A percentile compares a stretch with the other conserved stretches of the same genome.
phyloP scores from a whole-genome alignment of 1,140 invertebrate genomes.

The Hydropsyche tenuis region DNA sequence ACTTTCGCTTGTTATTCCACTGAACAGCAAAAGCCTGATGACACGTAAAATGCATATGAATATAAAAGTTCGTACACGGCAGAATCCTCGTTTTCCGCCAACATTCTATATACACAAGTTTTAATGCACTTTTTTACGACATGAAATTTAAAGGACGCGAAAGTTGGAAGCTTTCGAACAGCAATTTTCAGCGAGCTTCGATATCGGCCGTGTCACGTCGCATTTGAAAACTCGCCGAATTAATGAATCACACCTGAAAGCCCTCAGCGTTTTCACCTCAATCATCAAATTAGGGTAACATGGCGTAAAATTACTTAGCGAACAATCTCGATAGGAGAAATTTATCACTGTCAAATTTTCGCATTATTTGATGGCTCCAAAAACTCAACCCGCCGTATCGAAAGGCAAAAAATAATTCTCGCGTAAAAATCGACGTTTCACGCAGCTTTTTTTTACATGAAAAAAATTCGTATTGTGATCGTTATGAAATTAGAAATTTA shows the following conservation, averaged over 20 bases:
- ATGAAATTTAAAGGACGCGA: too few relatives aligned
- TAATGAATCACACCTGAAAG: constrained; percentile 46
- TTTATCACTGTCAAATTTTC: constrained; percentile 49
- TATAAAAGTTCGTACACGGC: neutral
- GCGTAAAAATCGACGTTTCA: neutral
- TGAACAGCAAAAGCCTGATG: constrained; percentile 4
- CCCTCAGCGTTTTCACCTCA: constrained; percentile 42
- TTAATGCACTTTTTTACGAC: too few relatives aligned
- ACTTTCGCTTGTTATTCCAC: neutral
- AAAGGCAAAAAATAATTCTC: constrained; percentile 4
- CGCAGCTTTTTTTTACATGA: too few relatives aligned
- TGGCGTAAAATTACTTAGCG: constrained; percentile 40
- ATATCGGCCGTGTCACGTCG: neutral
- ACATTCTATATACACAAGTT: too few relatives aligned
- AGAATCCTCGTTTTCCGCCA: neutral
- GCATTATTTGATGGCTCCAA: constrained; percentile 12
- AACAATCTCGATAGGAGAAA: constrained; percentile 36
- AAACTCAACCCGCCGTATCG: neutral
- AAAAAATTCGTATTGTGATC: too few relatives aligned
- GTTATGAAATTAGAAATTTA: too few relatives aligned
- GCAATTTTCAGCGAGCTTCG: neutral
- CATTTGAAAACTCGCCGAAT: constrained; percentile 32
- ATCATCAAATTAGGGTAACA: constrained; percentile 45
- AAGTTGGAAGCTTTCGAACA: too few relatives aligned
- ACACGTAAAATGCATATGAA: constrained; percentile 14